Evolutionary conservation across 2,888 invertebrate species (phyloP), one percentile per base, ranked within the genome.

Genomic region (Cosmia pyralina): DNA sequence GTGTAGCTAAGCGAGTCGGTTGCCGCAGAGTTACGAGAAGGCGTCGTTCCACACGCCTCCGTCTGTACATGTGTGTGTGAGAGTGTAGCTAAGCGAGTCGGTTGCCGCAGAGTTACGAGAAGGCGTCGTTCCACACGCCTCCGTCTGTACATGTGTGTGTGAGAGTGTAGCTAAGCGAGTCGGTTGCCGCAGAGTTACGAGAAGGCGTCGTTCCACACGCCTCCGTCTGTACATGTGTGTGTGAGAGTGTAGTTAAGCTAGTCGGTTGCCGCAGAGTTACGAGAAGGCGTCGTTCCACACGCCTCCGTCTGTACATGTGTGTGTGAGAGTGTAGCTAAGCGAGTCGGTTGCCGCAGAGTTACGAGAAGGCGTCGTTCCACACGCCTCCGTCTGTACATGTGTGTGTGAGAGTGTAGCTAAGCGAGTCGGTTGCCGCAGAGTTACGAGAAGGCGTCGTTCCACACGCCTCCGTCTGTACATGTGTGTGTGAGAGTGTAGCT

Each of bases 71-170:
- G 57, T 48, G 48, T 50, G 48, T 63, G 63, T 34, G 48, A 19
- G 63, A 38, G 65, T 53, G 65, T 66, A 53, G 65, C 41, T 53
- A 53, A 66, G 53, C 41, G 22, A 11, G 41, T 66, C 65, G 53
- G 53, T 44, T 66, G 52, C 53, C 53, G 65, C 53, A 66, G 65
- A 66, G 52, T 66, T 53, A 66, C 65, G 41, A 53, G 65, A 44
- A 65, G 46, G 55, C 38, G 44, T 71, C 68, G 58, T 68, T 38
- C n/a, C 65, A 34, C 66, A 44, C 57, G 34, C 57, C 57, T 11
- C 17, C 10, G 57, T 58, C 34, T 34, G 34, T 34, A 34, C 34
- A 34, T 34, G 34, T 57, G 57, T 57, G 22, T 57, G 57, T 57
- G 38, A 38, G 38, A 38, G 17, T 58, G 28, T 28, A 34, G 58